Evolutionary conservation across 2,797 vertebrate genomes (phyloP).

Genomic region (Micropoecilia bifurca): DNA sequence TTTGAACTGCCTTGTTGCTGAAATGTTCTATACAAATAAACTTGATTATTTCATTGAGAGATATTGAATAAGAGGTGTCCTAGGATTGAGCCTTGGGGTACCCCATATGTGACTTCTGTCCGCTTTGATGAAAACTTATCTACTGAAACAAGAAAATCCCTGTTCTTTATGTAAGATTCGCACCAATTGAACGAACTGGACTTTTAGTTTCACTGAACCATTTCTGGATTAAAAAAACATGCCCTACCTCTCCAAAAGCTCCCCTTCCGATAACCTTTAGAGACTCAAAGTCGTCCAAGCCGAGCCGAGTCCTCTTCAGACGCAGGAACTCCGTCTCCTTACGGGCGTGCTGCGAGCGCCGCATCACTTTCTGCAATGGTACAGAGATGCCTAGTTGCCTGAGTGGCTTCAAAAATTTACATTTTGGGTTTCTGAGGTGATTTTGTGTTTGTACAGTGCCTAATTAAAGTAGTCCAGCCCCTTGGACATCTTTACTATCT

Average conservation of each 20-base stretch:
- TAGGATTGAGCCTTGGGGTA: too few relatives aligned
- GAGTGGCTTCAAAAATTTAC: background rate
- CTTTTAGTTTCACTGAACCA: background rate
- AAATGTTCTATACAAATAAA: too few relatives aligned
- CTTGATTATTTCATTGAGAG: too few relatives aligned
- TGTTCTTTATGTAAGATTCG: too few relatives aligned
- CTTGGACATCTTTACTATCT: background rate
- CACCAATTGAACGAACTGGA: background rate
- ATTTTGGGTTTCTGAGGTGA: background rate
- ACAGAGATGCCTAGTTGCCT: background rate
- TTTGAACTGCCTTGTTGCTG: too few relatives aligned
- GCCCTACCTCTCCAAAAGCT: constrained; percentile 93
- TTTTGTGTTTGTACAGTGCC: background rate
- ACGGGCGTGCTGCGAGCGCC: constrained; percentile 94
- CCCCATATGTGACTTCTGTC: too few relatives aligned
- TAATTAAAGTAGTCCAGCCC: background rate
- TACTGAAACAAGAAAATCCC: too few relatives aligned
- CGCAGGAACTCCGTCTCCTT: constrained; percentile 97
- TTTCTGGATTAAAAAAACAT: background rate
- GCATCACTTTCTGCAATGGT: constrained; percentile 89
- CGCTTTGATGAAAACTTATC: too few relatives aligned
- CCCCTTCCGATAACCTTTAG: constrained; percentile 97
- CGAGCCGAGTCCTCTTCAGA: constrained; percentile 94
- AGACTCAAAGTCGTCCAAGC: constrained; percentile 96
- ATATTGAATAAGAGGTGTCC: too few relatives aligned